A percentile compares a stretch with the other conserved stretches of the same genome.
Conservation (phyloP, 2,113 vertebrate species). For the Noctilio leporinus region DNA sequence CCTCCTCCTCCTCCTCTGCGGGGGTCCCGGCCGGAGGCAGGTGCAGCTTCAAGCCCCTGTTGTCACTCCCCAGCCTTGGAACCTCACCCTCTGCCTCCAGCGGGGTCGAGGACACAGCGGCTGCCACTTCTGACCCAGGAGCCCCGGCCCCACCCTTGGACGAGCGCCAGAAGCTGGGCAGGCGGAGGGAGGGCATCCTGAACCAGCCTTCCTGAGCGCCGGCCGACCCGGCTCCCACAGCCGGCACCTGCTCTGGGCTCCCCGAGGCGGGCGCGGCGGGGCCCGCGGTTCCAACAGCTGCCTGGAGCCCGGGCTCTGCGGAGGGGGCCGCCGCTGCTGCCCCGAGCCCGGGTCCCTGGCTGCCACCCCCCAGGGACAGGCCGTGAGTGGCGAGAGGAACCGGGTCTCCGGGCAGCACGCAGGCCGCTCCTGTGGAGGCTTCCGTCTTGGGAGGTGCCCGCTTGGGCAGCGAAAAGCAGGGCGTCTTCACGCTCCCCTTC, state of each 20-base stretch:
- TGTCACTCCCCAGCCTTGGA: not conserved
- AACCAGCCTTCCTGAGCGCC: slow-evolving; percentile 65
- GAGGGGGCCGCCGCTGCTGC: not conserved
- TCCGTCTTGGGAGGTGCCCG: slow-evolving; percentile 64
- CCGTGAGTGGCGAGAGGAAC: not conserved
- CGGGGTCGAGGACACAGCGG: not conserved
- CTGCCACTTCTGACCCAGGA: not conserved
- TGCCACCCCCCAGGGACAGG: rapidly evolving
- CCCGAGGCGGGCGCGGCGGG: not conserved
- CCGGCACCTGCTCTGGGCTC: not conserved
- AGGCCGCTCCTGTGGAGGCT: slow-evolving; percentile 25
- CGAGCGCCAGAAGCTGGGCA: slow-evolving; percentile 60
- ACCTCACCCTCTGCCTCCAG: not conserved
- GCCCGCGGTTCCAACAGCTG: not conserved
- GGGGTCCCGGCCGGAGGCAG: not conserved
- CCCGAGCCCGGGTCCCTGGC: not conserved
- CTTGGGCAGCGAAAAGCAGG: slow-evolving; percentile 63
- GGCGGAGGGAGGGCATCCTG: slow-evolving; percentile 71
- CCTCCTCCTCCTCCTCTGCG: not conserved
- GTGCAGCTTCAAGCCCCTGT: not conserved
- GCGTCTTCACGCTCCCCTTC: slow-evolving; percentile 21
- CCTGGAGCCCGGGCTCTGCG: not conserved
- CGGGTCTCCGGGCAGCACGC: not conserved
- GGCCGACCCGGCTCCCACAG: rapidly evolving
- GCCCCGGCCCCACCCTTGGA: not conserved